Evolutionary conservation across 2,888 invertebrate genomes (phyloP), one percentile per base, ranked within the genome.

Genomic region (Mythimna vitellina): DNA sequence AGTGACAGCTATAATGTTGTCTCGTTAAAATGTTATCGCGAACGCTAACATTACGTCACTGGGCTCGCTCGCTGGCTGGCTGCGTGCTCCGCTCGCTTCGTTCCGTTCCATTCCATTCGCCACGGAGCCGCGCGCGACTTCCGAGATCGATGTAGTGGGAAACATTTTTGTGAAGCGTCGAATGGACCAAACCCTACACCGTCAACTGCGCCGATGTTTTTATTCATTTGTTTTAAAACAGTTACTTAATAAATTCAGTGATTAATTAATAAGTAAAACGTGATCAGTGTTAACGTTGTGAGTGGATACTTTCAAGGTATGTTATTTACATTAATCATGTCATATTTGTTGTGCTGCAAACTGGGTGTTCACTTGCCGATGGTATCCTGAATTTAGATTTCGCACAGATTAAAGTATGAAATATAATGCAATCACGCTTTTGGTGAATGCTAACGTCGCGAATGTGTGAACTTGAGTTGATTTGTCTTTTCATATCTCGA

Each of bases 251-350:
- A 78, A 74, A 75, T 78, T 80, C 74, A 83, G 88, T 88, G 89
- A 76, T 73, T 71, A 73, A 73, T 63, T 81, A 69, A 74, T 80
- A 73, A 81, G 67, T 77, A 73, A 67, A 63, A 83, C 86, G 86
- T 90, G 86, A 78, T 78, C 70, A 84, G 87, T 89, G 88, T 2
- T 75, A 78, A 54, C 76, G 42, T 82, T 81, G 81, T 87, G 84
- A 87, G 88, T 88, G 87, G 86, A 86, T 87, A 89, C 80, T 88
- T 72, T 73, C 74, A 89, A 94, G 95, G 95, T 95, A 93, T 87
- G 93, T 88, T 92, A 92, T 90, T 91, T 92, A 92, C 89, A 89
- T 84, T 87, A 89, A 90, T 93, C 92, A 92, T 91, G 92, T 92
- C 92, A 92, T 91, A 85, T 76, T 81, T 85, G 83, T 89, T 90